These are phyloP conservation scores for Invenusta paracnida DNA, from an alignment of 2,888 invertebrate genomes.

Conservation along the genomic window DNA sequence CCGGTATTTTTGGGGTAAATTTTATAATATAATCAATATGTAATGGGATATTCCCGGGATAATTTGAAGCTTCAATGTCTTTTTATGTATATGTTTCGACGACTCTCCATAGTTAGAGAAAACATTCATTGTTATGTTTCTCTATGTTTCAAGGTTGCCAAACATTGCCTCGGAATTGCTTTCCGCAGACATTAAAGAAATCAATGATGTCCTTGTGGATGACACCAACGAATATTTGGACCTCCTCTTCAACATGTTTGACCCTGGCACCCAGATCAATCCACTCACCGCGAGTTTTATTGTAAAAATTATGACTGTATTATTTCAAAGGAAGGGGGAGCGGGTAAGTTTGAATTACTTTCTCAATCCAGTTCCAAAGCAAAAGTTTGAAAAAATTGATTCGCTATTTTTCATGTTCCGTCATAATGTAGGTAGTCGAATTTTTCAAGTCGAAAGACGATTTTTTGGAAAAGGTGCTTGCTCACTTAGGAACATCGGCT, in stretches of 20 bases:
- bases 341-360: not conserved
- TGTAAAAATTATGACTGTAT: constrained; percentile 17
- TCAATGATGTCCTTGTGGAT: not conserved
- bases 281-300: not conserved
- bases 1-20: no score
- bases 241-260: not conserved
- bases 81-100: no score
- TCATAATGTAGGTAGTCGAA: not conserved
- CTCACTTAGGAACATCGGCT: not conserved
- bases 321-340: constrained; percentile 14
- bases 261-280: not conserved
- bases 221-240: not conserved
- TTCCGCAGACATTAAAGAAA: not conserved
- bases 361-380: no score
- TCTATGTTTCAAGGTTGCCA: not conserved
- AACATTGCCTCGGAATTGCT: not conserved
- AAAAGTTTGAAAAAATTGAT: no score
- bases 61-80: no score
- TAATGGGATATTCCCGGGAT: no score
- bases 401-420: not conserved
- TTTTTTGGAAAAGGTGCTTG: not conserved
- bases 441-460: not conserved
- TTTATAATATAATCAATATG: no score
- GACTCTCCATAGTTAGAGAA: no score
- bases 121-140: no score